Conservation (phyloP, 2,113 vertebrate genomes). For the Pimephales promelas region DNA sequence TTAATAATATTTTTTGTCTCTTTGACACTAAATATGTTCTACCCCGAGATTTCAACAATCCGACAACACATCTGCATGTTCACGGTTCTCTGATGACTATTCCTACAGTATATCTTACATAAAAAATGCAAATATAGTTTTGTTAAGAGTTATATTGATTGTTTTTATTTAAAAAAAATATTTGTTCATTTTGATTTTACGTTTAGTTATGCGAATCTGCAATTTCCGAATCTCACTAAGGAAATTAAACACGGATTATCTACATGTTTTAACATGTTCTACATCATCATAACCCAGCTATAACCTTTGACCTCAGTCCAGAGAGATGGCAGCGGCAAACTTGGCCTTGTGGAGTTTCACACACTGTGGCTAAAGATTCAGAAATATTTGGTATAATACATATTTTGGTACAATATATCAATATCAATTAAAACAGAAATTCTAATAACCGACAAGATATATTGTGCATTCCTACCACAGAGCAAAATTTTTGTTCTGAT, state of each 20-base stretch:
- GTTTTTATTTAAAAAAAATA: too few species aligned
- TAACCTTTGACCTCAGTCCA: constrained; percentile 59
- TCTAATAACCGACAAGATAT: neutral
- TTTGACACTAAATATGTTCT: neutral
- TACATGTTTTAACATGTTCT: too few species aligned
- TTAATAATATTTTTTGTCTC: neutral
- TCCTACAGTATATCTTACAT: too few species aligned
- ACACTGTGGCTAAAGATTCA: constrained; percentile 68
- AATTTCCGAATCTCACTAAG: too few species aligned
- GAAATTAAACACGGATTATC: too few species aligned
- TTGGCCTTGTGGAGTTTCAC: constrained; percentile 72
- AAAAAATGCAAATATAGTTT: too few species aligned
- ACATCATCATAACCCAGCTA: neutral
- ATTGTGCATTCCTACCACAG: neutral
- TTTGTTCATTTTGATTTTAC: too few species aligned
- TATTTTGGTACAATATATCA: neutral
- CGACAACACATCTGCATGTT: neutral
- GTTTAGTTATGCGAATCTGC: too few species aligned
- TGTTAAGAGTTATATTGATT: too few species aligned
- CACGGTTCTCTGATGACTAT: neutral
- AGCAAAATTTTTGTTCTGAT: neutral
- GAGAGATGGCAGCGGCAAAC: constrained; percentile 64
- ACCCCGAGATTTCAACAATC: neutral
- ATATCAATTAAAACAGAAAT: too few species aligned
- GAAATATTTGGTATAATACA: constrained; percentile 64